Conservation (phyloP, 1,140 invertebrate genomes). For the Adelges cooleyi region DNA sequence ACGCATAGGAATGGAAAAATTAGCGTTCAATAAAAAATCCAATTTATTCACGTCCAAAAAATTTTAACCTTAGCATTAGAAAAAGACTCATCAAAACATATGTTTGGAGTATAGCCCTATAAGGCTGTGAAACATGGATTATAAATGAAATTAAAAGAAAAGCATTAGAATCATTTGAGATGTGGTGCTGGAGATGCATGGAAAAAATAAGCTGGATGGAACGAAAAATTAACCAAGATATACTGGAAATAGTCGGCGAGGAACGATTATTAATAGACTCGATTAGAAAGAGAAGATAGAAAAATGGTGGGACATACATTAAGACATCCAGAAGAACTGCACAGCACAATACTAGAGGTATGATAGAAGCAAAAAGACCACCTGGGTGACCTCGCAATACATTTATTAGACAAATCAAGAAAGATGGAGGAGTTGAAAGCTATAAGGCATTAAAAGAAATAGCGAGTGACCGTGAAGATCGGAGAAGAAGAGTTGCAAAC, state of each 20-base stretch:
- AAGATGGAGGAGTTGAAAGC: too few relatives aligned
- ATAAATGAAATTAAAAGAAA: slow-evolving; percentile 7
- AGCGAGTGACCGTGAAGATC: too few relatives aligned
- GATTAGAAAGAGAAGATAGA: not conserved
- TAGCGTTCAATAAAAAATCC: slow-evolving; percentile 33
- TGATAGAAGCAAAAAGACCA: not conserved
- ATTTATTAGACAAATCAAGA: too few relatives aligned
- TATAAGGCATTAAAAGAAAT: too few relatives aligned
- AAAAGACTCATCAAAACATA: slow-evolving; percentile 11
- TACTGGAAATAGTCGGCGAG: not conserved
- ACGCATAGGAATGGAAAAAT: slow-evolving; percentile 32
- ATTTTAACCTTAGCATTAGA: not conserved
- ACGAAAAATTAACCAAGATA: not conserved
- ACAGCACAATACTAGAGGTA: not conserved
- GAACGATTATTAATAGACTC: not conserved
- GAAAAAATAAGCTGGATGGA: slow-evolving; percentile 30
- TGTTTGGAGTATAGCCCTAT: slow-evolving; percentile 1
- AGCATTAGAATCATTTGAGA: slow-evolving; percentile 10
- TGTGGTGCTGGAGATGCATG: slow-evolving; percentile 12
- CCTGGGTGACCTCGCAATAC: not conserved
- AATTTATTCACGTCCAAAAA: not conserved
- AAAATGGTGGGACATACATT: not conserved
- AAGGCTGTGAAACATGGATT: slow-evolving; percentile 2
- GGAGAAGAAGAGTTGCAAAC: too few relatives aligned
- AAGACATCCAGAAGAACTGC: slow-evolving; percentile 14